Base-by-base conservation (phyloP, 2,888 invertebrate genomes). In the Clusia tigrina region DNA sequence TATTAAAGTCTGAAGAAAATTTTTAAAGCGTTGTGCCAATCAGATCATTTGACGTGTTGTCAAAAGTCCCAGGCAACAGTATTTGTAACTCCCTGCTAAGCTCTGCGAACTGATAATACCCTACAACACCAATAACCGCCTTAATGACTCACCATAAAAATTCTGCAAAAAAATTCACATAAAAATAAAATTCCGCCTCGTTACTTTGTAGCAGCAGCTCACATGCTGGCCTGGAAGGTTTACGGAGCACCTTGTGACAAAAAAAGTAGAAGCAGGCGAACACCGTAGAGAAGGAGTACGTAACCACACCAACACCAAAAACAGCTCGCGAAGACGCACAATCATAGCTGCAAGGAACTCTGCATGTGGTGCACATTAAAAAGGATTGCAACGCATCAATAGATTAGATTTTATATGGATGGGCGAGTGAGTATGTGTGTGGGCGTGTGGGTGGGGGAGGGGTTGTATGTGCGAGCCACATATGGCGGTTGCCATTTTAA, bases 321-420 rank as follows among this genome's bases (percentile, higher is more conserved):
- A 17, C 6, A 42, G 42, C 15, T 12, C 9, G 42, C 6, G 9
- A 42, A 42, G n/a, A 42, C 42, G n/a, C n/a, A n/a, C n/a, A n/a
- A n/a, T n/a, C n/a, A n/a, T n/a, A n/a, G 32, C 42, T 15, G 42
- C 10, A 42, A 3, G n/a, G n/a, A 10, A 42, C n/a, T 10, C 3
- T 2, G 48, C 48, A 48, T 48, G 22, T 48, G 38, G 18, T 20
- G 26, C 22, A 25, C 24, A 57, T 42, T 46, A 24, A 48, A 60
- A 60, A 54, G 54, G 54, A 54, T 38, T 54, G 54, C 26, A 46
- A 46, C 26, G 42, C 46, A 48, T 46, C 54, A 17, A 53, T 59
- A 60, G 54, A 59, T 59, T 53, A 59, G 51, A 37, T 37, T 52
- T 38, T 10, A 9, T 18, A 20, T 32, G 32, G 12, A 52, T 25